Percentiles rank a stretch among this genome's conserved stretches.
These are phyloP conservation scores for Globodera ellingtonae DNA, from an alignment of 1,140 invertebrate genomes.

Conservation along the genomic window DNA sequence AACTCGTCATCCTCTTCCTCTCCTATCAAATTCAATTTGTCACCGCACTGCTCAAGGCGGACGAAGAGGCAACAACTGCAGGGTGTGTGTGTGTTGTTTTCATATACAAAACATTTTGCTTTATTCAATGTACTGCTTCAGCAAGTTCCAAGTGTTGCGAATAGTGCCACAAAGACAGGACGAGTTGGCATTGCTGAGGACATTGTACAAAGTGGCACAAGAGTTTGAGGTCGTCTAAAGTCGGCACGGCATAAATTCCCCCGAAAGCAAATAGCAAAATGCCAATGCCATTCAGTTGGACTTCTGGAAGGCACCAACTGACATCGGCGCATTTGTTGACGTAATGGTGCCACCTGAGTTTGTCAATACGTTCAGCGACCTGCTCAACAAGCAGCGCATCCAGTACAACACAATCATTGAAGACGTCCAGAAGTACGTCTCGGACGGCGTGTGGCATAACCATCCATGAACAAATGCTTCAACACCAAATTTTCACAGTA, in stretches of 20 bases:
- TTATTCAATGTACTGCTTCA: not conserved
- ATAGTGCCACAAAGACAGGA: constrained; percentile 46
- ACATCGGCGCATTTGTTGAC: constrained; percentile 72
- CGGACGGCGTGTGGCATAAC: not conserved
- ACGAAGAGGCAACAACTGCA: constrained; percentile 16
- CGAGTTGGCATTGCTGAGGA: constrained; percentile 35
- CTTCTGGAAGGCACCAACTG: constrained; percentile 70
- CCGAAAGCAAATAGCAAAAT: not conserved
- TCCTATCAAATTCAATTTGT: not conserved
- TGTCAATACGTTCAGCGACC: constrained; percentile 72
- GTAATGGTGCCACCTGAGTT: constrained; percentile 75
- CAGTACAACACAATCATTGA: constrained; percentile 74
- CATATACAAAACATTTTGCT: not conserved
- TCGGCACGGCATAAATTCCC: no score
- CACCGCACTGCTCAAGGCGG: constrained; percentile 26
- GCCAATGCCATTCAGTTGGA: constrained; percentile 59
- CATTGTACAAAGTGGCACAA: constrained; percentile 43
- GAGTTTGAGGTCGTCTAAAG: constrained; percentile 35
- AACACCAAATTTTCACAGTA: constrained; percentile 12
- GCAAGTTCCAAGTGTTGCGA: constrained; percentile 45
- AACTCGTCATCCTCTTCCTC: constrained; percentile 1
- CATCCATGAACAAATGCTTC: not conserved
- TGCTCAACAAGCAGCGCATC: constrained; percentile 72
- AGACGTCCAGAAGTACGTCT: constrained; percentile 73
- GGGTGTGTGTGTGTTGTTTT: constrained; percentile 17